Base-by-base conservation (phyloP, 2,797 vertebrate genomes). In the Rhinatrema bivittatum region DNA sequence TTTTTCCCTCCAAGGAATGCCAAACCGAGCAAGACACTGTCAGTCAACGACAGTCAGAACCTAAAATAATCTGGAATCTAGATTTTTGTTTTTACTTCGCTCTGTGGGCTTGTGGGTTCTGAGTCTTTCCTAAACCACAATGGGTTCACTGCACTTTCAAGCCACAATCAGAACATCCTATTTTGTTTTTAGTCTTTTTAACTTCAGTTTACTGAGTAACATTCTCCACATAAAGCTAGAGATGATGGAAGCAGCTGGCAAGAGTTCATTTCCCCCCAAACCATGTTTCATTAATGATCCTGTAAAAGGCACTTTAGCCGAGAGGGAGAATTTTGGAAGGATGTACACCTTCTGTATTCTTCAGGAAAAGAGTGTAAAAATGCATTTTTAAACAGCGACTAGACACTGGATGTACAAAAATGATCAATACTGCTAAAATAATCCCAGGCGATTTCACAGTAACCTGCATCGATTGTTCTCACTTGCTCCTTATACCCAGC, bases 21-120 rank as follows among this genome's bases (percentile, higher is more conserved):
- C 40, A 57, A 62, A 55, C 18, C 26, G 36, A 50, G 53, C 27
- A 71, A 35, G 39, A 34, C 5, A 42, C n/a, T n/a, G n/a, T n/a
- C n/a, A n/a, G n/a, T n/a, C n/a, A n/a, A n/a, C n/a, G n/a, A n/a
- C n/a, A n/a, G n/a, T n/a, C n/a, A n/a, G 61, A 51, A 56, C 29
- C 39, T 36, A 36, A 46, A 39, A 53, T 31, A 49, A 32, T 56
- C 45, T 27, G 62, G 44, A 61, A 60, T 62, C 1, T 7, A 56
- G 50, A 70, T 62, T 62, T 70, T 64, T 76, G 65, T 38, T 71
- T 71, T 68, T 30, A 60, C 51, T 76, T 60, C 68, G 41, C 40
- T 31, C 46, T 33, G 10, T 44, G 32, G 42, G 60, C 27, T 54
- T 31, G 57, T 47, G 22, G 62, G 63, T 61, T 71, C 77, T 56